Conservation (phyloP, 2,888 invertebrate genomes). For the Euplagia quadripunctaria region DNA sequence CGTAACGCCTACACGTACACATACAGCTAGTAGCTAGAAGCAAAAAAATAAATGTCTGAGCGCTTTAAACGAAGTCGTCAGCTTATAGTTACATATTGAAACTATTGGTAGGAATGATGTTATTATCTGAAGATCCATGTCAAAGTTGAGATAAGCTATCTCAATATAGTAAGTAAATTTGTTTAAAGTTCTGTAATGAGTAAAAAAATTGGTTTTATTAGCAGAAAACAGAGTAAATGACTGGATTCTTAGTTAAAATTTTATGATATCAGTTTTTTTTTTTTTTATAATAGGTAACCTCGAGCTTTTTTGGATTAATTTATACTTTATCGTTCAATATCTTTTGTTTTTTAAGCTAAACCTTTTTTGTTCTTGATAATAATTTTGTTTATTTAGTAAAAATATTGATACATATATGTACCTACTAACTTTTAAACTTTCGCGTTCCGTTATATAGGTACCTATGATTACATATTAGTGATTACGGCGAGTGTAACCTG, state of each 20-base stretch:
- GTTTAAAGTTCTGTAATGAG: background rate
- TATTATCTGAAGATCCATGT: constrained; percentile 32
- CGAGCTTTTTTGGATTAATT: background rate
- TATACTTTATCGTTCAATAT: background rate
- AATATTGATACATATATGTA: no score
- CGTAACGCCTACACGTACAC: no score
- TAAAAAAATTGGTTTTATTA: background rate
- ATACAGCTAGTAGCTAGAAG: background rate
- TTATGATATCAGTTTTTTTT: background rate
- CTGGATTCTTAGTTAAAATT: background rate
- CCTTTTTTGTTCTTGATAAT: no score
- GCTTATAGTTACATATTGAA: constrained; percentile 31
- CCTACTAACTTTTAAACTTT: no score
- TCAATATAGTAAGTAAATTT: constrained; percentile 17
- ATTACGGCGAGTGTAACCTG: no score
- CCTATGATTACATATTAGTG: no score
- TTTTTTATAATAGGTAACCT: background rate
- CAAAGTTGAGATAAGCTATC: constrained; percentile 27
- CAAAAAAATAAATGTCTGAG: background rate
- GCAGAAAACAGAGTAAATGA: background rate
- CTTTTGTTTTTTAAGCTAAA: no score
- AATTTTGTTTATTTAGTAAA: no score
- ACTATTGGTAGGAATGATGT: constrained; percentile 24
- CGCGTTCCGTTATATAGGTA: no score
- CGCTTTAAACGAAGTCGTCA: constrained; percentile 16